Conservation (phyloP, 37 sponge, comb jelly and placozoan genomes). For the Chondrosia reniformis region DNA sequence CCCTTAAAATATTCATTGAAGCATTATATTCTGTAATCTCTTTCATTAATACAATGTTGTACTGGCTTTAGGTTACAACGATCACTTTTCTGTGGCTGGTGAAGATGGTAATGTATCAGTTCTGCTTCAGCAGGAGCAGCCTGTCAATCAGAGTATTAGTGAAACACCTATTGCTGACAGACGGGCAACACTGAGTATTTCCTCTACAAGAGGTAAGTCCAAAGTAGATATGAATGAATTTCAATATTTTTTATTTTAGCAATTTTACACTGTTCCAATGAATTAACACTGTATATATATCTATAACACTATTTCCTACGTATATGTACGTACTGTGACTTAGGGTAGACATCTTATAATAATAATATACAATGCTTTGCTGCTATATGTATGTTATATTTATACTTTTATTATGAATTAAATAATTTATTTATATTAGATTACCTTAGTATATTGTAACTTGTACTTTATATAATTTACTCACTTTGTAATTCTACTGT, state of each 20-base stretch:
- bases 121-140: neutral
- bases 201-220: neutral
- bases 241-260: too few relatives aligned
- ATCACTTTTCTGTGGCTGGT: slow-evolving; percentile 1
- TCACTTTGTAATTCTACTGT: neutral
- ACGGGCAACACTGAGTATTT: neutral
- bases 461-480: too few relatives aligned
- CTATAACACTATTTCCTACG: neutral
- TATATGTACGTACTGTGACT: neutral
- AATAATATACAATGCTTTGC: neutral
- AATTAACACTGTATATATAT: neutral
- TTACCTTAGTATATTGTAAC: too few relatives aligned
- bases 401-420: too few relatives aligned
- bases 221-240: too few relatives aligned
- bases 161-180: slow-evolving; percentile 12
- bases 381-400: neutral
- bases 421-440: too few relatives aligned
- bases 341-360: neutral
- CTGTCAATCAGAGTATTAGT: neutral
- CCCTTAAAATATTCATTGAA: too few relatives aligned
- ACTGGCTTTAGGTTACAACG: neutral
- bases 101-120: neutral
- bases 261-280: neutral
- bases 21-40: neutral
- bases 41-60: too few relatives aligned